Base-by-base conservation (phyloP, 2,888 invertebrate species). In the Zaprionus bogoriensis region DNA sequence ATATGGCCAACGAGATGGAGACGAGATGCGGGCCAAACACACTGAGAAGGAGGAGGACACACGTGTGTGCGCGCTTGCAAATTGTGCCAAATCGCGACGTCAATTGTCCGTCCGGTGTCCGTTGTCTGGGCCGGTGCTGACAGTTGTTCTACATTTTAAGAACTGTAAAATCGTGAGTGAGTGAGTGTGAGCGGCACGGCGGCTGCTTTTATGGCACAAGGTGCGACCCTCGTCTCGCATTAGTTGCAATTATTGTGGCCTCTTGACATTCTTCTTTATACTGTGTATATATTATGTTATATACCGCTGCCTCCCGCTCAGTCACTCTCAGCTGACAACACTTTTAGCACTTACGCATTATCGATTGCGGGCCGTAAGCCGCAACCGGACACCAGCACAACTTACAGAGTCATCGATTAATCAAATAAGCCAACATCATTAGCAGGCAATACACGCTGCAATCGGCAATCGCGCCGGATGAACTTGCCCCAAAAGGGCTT, bases 241-340 rank as follows among this genome's bases (percentile, higher is more conserved):
- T 82, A 86, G 86, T 69, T 83, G 77, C 74, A 85, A 82, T 82
- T 82, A 82, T 86, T 86, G 82, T 81, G 82, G 81, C 82, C 82
- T 82, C 82, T 82, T 82, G 82, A 86, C 82, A 82, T 83, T 82
- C 78, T 82, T 82, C 73, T 83, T 77, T 86, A 74, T 83, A 76
- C 1, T 25, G n/a, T n/a, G n/a, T 20, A 27, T 32, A 39, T 20
- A 14, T 48, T 42, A 19, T 17, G 25, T 7, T 12, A 44, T n/a
- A n/a, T n/a, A n/a, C n/a, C n/a, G n/a, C n/a, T n/a, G n/a, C n/a
- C n/a, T n/a, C n/a, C n/a, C n/a, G n/a, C n/a, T n/a, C n/a, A n/a
- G n/a, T n/a, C n/a, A n/a, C n/a, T n/a, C n/a, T n/a, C n/a, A n/a
- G n/a, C n/a, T n/a, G n/a, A n/a, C n/a, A n/a, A n/a, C 36, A 10